Evolutionary conservation across 2,888 invertebrate genomes (phyloP).

Genomic region (Lucinisca nassula): DNA sequence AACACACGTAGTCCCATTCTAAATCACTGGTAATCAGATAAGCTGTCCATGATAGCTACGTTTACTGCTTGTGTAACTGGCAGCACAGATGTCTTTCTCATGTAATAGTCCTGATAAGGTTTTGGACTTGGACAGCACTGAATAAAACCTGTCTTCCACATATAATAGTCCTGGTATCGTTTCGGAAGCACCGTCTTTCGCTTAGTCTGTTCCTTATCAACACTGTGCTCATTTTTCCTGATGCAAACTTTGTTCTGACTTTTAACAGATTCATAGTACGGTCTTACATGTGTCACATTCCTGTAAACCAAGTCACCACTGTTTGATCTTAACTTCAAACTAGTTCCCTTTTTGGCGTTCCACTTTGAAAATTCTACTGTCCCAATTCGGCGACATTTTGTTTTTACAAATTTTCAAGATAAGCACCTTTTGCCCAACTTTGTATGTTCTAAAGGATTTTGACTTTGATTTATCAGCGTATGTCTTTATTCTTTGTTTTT

Average conservation of each 20-base stretch:
- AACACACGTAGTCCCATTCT: too few species aligned
- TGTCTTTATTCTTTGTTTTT: background rate
- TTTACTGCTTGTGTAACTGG: too few species aligned
- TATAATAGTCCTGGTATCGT: background rate
- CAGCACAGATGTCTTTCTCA: too few species aligned
- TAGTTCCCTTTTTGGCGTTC: background rate
- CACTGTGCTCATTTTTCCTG: background rate
- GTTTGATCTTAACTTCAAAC: background rate
- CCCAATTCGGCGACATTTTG: background rate
- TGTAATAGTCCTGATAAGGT: too few species aligned
- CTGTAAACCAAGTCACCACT: background rate
- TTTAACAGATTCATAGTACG: background rate
- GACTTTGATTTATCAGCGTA: background rate
- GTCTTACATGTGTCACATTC: background rate
- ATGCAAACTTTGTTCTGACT: background rate
- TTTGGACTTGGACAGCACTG: too few species aligned
- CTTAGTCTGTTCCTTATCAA: background rate
- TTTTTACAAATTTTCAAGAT: background rate
- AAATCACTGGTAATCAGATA: too few species aligned
- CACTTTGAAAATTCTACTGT: background rate
- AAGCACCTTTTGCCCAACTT: background rate
- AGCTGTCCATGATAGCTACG: too few species aligned
- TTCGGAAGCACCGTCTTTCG: background rate
- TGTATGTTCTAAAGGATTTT: background rate
- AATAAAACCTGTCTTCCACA: too few species aligned